These are phyloP conservation scores for Diaprepes abbreviatus DNA, from an alignment of 2,888 invertebrate genomes.

Conservation along the genomic window DNA sequence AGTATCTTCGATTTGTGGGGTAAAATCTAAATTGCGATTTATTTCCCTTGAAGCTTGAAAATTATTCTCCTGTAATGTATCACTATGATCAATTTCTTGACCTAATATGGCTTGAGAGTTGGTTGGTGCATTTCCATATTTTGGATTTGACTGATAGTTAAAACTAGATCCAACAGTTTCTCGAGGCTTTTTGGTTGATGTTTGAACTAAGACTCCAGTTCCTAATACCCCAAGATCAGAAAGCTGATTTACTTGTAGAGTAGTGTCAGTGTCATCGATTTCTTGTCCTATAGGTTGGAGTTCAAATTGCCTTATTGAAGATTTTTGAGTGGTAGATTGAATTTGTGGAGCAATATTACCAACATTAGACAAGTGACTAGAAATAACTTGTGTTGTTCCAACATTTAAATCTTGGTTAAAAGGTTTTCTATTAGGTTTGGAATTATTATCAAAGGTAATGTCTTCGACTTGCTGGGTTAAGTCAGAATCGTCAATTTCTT, in stretches of 20 bases:
- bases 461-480: conserved; percentile 47
- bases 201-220: neutral
- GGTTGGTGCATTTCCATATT: neutral
- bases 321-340: neutral
- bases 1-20: neutral
- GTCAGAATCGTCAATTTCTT: conserved; percentile 46
- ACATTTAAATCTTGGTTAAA: neutral
- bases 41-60: neutral
- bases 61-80: neutral
- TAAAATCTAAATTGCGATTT: neutral
- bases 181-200: neutral
- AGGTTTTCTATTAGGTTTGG: neutral
- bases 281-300: conserved; percentile 48
- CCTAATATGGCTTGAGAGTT: neutral
- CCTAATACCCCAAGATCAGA: neutral
- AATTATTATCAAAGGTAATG: neutral
- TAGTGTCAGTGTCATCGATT: conserved; percentile 39
- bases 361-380: neutral
- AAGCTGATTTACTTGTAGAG: neutral
- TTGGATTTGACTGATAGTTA: neutral
- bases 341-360: neutral
- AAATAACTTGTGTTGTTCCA: neutral
- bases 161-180: neutral
- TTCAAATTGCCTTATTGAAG: neutral
- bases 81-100: neutral